Conservation (phyloP, 1,140 invertebrate genomes). For the Papilio machaon region DNA sequence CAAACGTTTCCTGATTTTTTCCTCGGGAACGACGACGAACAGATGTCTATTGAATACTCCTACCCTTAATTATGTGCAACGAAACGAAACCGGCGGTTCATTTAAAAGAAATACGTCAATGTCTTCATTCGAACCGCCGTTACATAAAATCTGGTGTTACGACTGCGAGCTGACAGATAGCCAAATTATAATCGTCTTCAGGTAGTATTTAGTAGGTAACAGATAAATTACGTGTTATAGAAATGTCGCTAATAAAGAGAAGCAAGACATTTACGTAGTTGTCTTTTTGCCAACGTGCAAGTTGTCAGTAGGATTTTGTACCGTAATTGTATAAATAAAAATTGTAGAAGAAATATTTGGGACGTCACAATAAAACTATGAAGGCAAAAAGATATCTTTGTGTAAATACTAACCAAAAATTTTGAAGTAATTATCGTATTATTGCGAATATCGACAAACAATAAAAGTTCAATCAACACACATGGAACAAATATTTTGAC, state of each 20-base stretch:
- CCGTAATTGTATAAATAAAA: background rate
- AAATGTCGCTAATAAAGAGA: background rate
- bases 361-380: too few relatives aligned
- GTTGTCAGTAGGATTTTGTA: background rate
- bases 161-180: background rate
- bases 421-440: background rate
- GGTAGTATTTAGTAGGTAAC: background rate
- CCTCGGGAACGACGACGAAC: slow-evolving; percentile 51
- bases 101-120: slow-evolving; percentile 36
- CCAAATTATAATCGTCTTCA: background rate
- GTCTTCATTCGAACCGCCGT: slow-evolving; percentile 23
- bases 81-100: slow-evolving; percentile 60
- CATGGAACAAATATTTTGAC: slow-evolving; percentile 18
- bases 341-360: too few relatives aligned
- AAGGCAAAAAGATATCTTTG: background rate
- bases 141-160: background rate
- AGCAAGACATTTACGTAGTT: background rate
- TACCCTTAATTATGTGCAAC: slow-evolving; percentile 70
- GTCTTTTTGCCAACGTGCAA: too few relatives aligned
- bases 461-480: slow-evolving; percentile 1
- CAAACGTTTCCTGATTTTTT: slow-evolving; percentile 73
- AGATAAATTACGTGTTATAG: background rate
- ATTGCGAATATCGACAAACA: background rate
- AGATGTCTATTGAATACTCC: slow-evolving; percentile 69
- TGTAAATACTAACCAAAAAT: background rate